Percentiles rank a stretch among this genome's conserved stretches.
Evolutionary conservation across 92 coral and sea anemone species (phyloP).

Genomic region (Heliopora coerulea): DNA sequence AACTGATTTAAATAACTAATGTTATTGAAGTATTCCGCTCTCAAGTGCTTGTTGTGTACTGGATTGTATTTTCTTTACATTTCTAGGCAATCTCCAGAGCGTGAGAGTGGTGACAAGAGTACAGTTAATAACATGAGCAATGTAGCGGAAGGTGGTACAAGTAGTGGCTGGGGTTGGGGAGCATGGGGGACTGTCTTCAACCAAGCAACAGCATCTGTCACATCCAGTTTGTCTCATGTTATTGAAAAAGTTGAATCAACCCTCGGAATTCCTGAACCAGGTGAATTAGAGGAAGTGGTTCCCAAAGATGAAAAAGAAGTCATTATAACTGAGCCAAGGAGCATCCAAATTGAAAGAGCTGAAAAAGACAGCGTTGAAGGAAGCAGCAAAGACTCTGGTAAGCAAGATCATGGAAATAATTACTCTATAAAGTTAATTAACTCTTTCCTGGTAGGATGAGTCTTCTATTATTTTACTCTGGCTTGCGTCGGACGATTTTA

Average conservation of each 20-base stretch:
- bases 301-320: constrained; percentile 60
- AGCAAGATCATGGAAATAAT: background rate
- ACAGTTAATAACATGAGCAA: background rate
- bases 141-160: constrained; percentile 32
- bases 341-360: constrained; percentile 13
- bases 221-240: constrained; percentile 85
- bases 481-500: too few species aligned
- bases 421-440: background rate
- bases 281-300: constrained; percentile 74
- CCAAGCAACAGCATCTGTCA: constrained; percentile 85
- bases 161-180: constrained; percentile 89
- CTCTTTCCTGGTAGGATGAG: too few species aligned
- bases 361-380: constrained; percentile 34
- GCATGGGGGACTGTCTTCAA: constrained; percentile 82
- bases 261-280: constrained; percentile 95
- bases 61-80: background rate
- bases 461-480: too few species aligned
- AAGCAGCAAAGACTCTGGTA: constrained; percentile 39
- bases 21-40: too few species aligned
- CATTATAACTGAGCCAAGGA: constrained; percentile 40
- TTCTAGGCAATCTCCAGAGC: background rate
- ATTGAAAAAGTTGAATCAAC: constrained; percentile 91
- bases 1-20: too few species aligned
- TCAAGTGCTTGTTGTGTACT: too few species aligned
- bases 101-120: background rate